Evolutionary conservation across 2,797 vertebrate genomes (phyloP).

Genomic region (Hypotaenidia okinawae): DNA sequence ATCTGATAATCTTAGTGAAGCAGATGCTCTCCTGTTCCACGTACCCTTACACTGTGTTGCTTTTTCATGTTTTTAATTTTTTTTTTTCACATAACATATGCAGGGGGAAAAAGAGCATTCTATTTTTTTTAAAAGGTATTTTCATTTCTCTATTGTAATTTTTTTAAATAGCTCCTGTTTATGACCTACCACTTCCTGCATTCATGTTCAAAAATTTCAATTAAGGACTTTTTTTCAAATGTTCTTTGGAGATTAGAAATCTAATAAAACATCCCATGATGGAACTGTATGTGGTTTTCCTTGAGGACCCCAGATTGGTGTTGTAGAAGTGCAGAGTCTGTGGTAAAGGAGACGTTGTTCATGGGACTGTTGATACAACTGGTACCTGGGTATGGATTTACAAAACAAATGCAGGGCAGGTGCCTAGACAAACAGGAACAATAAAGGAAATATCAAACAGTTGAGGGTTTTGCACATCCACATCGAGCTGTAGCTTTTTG

Average conservation of each 20-base stretch:
- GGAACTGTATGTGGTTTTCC: not conserved
- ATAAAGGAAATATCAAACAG: not conserved
- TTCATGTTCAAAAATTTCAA: not conserved
- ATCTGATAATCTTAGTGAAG: not conserved
- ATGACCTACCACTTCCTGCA: not conserved
- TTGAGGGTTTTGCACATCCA: not conserved
- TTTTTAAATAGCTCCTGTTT: not conserved
- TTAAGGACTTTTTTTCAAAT: not conserved
- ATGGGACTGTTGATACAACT: not conserved
- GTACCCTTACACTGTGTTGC: not conserved
- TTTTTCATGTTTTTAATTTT: not conserved
- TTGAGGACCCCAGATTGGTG: not conserved
- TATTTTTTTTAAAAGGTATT: not conserved
- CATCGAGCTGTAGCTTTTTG: not conserved
- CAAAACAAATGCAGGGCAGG: not conserved
- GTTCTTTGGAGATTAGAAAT: not conserved
- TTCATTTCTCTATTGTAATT: not conserved
- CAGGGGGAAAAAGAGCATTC: not conserved
- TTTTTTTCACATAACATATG: not conserved
- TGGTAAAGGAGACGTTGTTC: not conserved
- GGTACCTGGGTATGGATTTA: fast-evolving
- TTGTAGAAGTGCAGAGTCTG: not conserved
- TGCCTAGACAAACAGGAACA: not conserved
- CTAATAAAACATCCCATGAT: not conserved
- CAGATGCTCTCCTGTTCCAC: not conserved